A percentile compares a stretch with the other conserved stretches of the same genome.
These are phyloP conservation scores for Seriola rivoliana DNA, from an alignment of 2,113 vertebrate species.

Conservation along the genomic window DNA sequence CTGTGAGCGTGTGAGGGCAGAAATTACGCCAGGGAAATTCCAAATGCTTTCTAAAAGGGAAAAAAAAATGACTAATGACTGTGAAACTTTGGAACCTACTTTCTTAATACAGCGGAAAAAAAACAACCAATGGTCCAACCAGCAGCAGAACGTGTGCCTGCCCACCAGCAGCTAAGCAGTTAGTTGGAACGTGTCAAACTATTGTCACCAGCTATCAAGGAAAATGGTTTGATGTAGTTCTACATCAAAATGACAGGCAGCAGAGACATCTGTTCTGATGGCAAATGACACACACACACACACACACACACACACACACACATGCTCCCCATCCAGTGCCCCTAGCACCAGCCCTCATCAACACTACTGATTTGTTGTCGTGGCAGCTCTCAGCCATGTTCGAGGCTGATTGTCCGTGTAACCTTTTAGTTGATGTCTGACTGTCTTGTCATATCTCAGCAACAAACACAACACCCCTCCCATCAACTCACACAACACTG, in stretches of 20 bases:
- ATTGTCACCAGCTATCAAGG: conserved; percentile 53
- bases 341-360: conserved; percentile 58
- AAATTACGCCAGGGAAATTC: conserved; percentile 60
- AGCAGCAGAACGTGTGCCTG: background rate
- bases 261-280: conserved; percentile 58
- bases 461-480: conserved; percentile 41
- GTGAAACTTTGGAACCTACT: conserved; percentile 58
- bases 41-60: conserved; percentile 51
- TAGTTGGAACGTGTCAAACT: conserved; percentile 54
- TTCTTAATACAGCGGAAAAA: conserved; percentile 18
- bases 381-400: conserved; percentile 58
- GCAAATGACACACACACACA: conserved; percentile 43
- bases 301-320: conserved; percentile 31
- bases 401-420: conserved; percentile 60
- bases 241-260: conserved; percentile 59
- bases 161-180: conserved; percentile 40
- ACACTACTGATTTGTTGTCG: conserved; percentile 51
- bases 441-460: conserved; percentile 63
- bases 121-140: background rate
- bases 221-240: conserved; percentile 43
- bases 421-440: conserved; percentile 64
- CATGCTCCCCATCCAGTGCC: conserved; percentile 8
- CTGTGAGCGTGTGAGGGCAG: conserved; percentile 40
- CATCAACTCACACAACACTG: conserved; percentile 43
- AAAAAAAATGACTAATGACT: conserved; percentile 54